Base-by-base conservation (phyloP, 2,888 invertebrate genomes). In the Loripinus fragilis region DNA sequence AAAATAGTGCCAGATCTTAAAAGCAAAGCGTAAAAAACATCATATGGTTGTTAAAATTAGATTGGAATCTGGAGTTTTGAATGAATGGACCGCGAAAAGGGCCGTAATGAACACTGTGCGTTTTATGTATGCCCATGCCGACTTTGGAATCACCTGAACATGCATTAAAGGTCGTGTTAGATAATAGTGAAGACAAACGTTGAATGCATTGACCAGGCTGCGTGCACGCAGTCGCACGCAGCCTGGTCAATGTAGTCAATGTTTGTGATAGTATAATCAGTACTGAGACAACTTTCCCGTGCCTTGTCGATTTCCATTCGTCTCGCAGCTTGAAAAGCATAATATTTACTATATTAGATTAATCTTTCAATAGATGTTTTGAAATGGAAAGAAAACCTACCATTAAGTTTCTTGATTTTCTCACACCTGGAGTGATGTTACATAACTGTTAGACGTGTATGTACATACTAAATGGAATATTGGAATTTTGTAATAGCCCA, bases 311-410 rank as follows among this genome's bases (percentile, higher is more conserved):
- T 38, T 38, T 38, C 5, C 38, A 12, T 38, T 38, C 52, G 5
- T 2, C 3, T 52, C 52, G 15, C 52, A n/a, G 25, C 25, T 8
- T 12, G 52, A n/a, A 25, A 52, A n/a, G 25, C 25, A 25, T 52
- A 52, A 52, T 52, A 52, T 52, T 52, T 52, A 25, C 52, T 25
- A 52, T 52, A n/a, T 52, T 10, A 25, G 25, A 52, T 52, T 25
- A 52, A 25, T 52, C 23, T 25, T 52, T 52, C 20, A 52, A 52
- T 25, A 52, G 52, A 52, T 52, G 52, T 52, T 52, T 52, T 25
- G 12, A n/a, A 38, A 8, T 8, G 23, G 10, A 52, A n/a, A 25
- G 52, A 52, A 52, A 25, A 25, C 20, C 2, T 25, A 5, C n/a
- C 12, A 52, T n/a, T 23, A 48, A n/a, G 52, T 17, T n/a, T 20